A percentile compares a stretch with the other conserved stretches of the same genome.
Conservation (phyloP, 2,797 vertebrate genomes). For the Melanotaenia trifasciata region DNA sequence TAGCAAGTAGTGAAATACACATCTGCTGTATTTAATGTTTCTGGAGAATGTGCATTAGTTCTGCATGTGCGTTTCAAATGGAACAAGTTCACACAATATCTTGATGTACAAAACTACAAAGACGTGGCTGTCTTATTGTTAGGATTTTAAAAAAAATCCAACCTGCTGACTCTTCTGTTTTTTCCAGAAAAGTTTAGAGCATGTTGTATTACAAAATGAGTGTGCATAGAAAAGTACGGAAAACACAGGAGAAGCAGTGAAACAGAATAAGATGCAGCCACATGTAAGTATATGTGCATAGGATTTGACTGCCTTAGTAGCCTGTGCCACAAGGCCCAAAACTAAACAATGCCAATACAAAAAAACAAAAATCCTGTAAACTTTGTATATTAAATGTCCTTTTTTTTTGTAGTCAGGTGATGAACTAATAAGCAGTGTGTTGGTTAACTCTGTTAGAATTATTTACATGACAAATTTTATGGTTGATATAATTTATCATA, state of each 20-base stretch:
- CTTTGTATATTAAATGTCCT: slow-evolving; percentile 76
- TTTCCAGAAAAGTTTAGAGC: slow-evolving; percentile 49
- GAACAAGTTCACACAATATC: slow-evolving; percentile 51
- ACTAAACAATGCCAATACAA: slow-evolving; percentile 65
- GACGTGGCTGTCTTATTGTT: slow-evolving; percentile 55
- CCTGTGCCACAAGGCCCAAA: slow-evolving; percentile 71
- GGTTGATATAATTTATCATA: slow-evolving; percentile 78
- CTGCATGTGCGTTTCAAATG: slow-evolving; percentile 77
- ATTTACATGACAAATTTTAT: slow-evolving; percentile 77
- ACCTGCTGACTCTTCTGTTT: slow-evolving; percentile 59
- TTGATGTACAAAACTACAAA: slow-evolving; percentile 43
- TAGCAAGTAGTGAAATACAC: slow-evolving; percentile 60
- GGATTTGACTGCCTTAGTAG: slow-evolving; percentile 77
- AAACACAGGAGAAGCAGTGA: slow-evolving; percentile 25
- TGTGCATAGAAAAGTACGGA: slow-evolving; percentile 28
- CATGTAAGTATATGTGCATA: slow-evolving; percentile 76
- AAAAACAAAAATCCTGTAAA: slow-evolving; percentile 57
- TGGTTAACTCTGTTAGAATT: slow-evolving; percentile 73
- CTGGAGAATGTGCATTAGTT: slow-evolving; percentile 70
- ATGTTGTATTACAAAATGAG: slow-evolving; percentile 67
- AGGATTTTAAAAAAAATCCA: slow-evolving; percentile 41
- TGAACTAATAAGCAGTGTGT: slow-evolving; percentile 78
- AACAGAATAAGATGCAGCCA: slow-evolving; percentile 64
- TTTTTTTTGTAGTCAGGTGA: slow-evolving; percentile 81
- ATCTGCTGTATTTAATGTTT: slow-evolving; percentile 68